phyloP scores from a whole-genome alignment of 2,113 vertebrate species.

The Dendropsophus ebraccatus region DNA sequence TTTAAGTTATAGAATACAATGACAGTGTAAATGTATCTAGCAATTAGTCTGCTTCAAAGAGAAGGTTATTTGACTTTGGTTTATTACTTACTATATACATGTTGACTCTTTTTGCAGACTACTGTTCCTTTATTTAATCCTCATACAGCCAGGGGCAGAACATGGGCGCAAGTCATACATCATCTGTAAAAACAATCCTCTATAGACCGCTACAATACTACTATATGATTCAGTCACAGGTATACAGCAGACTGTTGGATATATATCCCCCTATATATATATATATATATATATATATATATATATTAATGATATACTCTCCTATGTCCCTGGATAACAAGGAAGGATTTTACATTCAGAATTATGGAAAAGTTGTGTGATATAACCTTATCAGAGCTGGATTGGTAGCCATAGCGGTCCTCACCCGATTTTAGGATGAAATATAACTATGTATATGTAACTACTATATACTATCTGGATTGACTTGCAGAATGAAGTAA shows the following conservation, averaged over 20 bases:
- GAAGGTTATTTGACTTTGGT: background rate
- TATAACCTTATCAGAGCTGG: background rate
- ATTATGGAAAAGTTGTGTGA: background rate
- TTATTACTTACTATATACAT: background rate
- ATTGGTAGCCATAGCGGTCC: background rate
- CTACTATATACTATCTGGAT: too few relatives aligned
- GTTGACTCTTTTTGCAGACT: background rate
- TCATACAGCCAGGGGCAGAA: conserved; percentile 22
- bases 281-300: too few relatives aligned
- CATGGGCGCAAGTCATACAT: background rate
- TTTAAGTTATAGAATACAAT: background rate
- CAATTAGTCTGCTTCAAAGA: background rate
- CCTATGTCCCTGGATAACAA: background rate
- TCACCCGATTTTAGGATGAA: too few relatives aligned
- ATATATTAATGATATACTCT: background rate
- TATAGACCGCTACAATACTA: background rate
- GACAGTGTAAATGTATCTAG: conserved; percentile 1
- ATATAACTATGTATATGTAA: too few relatives aligned
- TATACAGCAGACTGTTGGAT: background rate
- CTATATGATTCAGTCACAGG: background rate
- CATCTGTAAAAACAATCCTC: background rate
- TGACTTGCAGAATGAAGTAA: too few relatives aligned
- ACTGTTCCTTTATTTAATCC: background rate
- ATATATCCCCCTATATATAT: background rate
- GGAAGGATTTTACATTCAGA: background rate